These are phyloP conservation scores for Euschistus heros DNA, from an alignment of 1,140 invertebrate species.

Conservation along the genomic window DNA sequence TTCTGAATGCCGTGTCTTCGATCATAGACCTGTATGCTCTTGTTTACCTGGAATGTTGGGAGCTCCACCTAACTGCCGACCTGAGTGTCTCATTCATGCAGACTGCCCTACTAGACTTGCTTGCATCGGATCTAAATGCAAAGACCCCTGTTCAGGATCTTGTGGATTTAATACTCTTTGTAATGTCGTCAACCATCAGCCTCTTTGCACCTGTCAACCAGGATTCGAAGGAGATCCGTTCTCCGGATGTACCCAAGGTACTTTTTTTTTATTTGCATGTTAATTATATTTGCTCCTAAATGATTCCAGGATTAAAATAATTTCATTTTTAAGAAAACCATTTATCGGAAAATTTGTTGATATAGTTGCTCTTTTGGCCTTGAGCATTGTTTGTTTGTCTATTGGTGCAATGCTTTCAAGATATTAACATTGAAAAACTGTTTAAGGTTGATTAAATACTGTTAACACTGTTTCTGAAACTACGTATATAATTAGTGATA, in stretches of 20 bases:
- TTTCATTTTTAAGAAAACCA: no score
- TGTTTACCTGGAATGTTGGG: conserved; percentile 66
- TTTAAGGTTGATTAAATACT: no score
- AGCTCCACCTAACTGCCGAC: conserved; percentile 36
- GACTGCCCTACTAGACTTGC: conserved; percentile 36
- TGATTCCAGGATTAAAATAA: no score
- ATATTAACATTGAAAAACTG: no score
- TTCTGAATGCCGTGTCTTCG: conserved; percentile 58
- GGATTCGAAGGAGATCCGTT: conserved; percentile 42
- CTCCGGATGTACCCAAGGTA: conserved; percentile 33
- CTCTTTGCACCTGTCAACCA: conserved; percentile 37
- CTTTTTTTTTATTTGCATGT: conserved; percentile 10
- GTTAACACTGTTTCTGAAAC: no score
- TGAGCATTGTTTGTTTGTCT: no score
- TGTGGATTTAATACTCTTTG: conserved; percentile 41
- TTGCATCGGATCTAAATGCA: conserved; percentile 35
- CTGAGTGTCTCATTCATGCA: conserved; percentile 38
- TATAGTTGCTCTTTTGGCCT: no score
- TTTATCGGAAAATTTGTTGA: no score
- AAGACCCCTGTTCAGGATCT: conserved; percentile 37
- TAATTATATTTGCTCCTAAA: no score
- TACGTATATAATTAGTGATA: no score
- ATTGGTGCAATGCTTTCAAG: no score
- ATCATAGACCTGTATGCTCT: conserved; percentile 58
- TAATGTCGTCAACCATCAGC: conserved; percentile 37